Base-by-base conservation (phyloP, 2,797 vertebrate genomes). In the Peromyscus aztecus region DNA sequence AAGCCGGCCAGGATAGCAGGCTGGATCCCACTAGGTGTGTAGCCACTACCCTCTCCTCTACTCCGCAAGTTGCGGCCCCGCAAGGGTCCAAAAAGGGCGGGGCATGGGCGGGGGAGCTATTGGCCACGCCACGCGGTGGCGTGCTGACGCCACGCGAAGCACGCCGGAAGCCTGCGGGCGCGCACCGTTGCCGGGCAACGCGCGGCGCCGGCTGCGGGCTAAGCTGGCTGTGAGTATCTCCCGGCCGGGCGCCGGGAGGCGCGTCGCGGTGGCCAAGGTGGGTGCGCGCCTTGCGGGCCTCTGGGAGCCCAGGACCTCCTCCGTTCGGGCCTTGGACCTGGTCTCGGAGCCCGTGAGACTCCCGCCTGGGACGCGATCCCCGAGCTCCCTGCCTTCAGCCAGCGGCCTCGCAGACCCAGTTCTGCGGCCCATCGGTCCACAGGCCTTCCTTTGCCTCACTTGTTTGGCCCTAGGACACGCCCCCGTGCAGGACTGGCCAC, bases 171-270 rank as follows among this genome's bases (percentile, higher is more conserved):
- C 34, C n/a, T 4, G 10, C n/a, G 2, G 55, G 12, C 9, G 24
- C 55, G 67, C 87, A 29, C 59, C 31, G 97, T 97, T 97, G 96
- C 97, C 31, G 4, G 73, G 97, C 93, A 96, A 96, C 96, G 9
- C 17, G 77, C 7, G 73, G 91, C 61, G 78, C 49, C 1, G 24
- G 40, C 37, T 3, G 2, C 1, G 4, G 19, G n/a, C 8, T 10
- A 6, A 0, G 12, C 13, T 0, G 1, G 76, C 23, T 0, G 14
- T 1, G 0, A 2, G 12, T 27, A 0, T n/a, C 31, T 2, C 5
- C 2, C 0, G 5, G 37, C 27, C 6, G 0, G 37, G 46, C n/a
- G 52, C 43, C 8, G 21, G 12, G 27, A 10, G 76, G n/a, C 71
- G 34, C 40, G 6, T 9, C 46, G 27, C 57, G 5, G 86, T 73